phyloP scores from a whole-genome alignment of 2,797 vertebrate species.

The Arremon brunneinucha region DNA sequence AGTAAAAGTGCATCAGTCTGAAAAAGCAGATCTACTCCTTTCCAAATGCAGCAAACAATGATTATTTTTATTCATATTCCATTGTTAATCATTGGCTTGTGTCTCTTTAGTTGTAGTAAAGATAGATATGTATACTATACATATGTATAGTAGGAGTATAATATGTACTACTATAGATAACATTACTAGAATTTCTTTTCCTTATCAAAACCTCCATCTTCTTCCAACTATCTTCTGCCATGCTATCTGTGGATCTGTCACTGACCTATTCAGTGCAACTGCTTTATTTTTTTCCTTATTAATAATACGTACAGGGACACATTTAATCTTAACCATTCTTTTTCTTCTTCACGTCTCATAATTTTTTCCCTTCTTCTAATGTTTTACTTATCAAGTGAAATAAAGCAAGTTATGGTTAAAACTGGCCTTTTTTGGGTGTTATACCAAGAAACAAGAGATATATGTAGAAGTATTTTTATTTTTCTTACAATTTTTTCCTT shows the following conservation, averaged over 20 bases:
- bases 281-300: not conserved
- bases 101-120: not conserved
- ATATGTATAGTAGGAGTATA: not conserved
- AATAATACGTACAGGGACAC: not conserved
- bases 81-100: not conserved
- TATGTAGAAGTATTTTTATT: not conserved
- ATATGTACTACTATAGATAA: not conserved
- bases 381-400: not conserved
- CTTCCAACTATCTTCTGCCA: not conserved
- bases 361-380: accelerated
- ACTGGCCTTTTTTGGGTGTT: not conserved
- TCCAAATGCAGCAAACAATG: not conserved
- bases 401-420: not conserved
- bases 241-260: not conserved
- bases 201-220: not conserved
- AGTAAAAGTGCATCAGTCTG: not conserved
- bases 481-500: slow-evolving; percentile 31
- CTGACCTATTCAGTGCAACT: not conserved
- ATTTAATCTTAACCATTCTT: not conserved
- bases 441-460: not conserved
- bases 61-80: not conserved
- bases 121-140: not conserved
- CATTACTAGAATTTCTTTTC: not conserved
- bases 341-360: not conserved
- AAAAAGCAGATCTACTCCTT: not conserved